Conservation (phyloP, 2,113 vertebrate genomes). For the Paramisgurnus dabryanus region DNA sequence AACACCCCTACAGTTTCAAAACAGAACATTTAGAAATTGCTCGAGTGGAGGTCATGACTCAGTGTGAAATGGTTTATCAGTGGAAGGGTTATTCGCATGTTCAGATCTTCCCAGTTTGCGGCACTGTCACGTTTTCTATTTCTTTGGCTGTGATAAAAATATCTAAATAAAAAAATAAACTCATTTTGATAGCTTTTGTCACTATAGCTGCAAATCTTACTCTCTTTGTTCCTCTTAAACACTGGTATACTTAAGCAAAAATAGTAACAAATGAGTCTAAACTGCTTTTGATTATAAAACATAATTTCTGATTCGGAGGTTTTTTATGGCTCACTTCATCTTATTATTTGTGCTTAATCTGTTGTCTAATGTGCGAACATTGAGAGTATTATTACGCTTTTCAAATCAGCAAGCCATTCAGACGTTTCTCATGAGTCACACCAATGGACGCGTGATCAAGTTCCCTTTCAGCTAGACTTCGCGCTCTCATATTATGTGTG, state of each 20-base stretch:
- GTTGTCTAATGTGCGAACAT: conserved; percentile 11
- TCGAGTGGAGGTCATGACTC: conserved; percentile 15
- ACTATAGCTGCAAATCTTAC: conserved; percentile 13
- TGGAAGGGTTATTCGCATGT: neutral
- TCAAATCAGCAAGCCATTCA: conserved; percentile 26
- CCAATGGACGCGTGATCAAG: neutral
- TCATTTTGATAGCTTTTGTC: neutral
- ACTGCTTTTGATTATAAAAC: neutral
- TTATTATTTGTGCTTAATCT: conserved; percentile 9
- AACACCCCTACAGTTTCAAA: conserved; percentile 24
- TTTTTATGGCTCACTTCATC: neutral
- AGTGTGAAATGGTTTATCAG: conserved; percentile 20
- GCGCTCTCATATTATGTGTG: neutral
- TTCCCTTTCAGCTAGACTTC: conserved; percentile 23
- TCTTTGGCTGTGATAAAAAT: neutral
- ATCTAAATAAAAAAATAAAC: neutral
- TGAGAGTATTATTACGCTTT: conserved; percentile 35
- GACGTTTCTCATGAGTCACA: conserved; percentile 26
- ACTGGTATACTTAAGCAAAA: neutral
- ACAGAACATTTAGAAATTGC: conserved; percentile 18
- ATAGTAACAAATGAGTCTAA: neutral
- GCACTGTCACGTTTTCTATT: conserved; percentile 14
- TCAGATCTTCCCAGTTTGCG: conserved; percentile 25
- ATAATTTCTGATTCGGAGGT: neutral
- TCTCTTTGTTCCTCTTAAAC: neutral